These are phyloP conservation scores for Nymphalis urticae DNA, from an alignment of 2,888 invertebrate genomes.

Conservation along the genomic window DNA sequence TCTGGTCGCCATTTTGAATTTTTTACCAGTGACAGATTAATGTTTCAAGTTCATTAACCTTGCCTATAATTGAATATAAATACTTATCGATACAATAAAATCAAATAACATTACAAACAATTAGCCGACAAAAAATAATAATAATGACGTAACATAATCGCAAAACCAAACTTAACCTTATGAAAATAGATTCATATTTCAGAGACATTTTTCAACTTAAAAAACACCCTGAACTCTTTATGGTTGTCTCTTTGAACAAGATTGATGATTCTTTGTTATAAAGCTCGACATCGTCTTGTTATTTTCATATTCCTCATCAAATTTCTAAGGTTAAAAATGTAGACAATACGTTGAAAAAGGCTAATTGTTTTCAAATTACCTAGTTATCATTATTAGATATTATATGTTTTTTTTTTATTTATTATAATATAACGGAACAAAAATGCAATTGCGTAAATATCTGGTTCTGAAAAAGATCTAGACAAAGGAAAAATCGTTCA, in stretches of 20 bases:
- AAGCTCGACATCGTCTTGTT: slow-evolving; percentile 28
- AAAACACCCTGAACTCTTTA: slow-evolving; percentile 34
- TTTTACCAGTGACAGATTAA: too few relatives aligned
- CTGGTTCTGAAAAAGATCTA: too few relatives aligned
- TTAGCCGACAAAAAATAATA: not conserved
- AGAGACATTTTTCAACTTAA: slow-evolving; percentile 32
- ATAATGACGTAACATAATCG: not conserved
- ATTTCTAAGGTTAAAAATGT: not conserved
- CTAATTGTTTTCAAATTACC: slow-evolving; percentile 1
- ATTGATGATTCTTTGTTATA: slow-evolving; percentile 34
- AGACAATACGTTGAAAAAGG: not conserved
- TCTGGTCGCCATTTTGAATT: too few relatives aligned
- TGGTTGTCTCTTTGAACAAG: slow-evolving; percentile 34
- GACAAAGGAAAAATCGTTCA: too few relatives aligned
- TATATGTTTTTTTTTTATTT: too few relatives aligned
- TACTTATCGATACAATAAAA: too few relatives aligned
- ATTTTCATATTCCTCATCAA: slow-evolving; percentile 7
- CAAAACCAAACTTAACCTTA: not conserved
- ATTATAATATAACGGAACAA: too few relatives aligned
- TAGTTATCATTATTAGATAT: not conserved
- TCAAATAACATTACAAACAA: too few relatives aligned
- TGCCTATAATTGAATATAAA: too few relatives aligned
- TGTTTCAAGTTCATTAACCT: too few relatives aligned
- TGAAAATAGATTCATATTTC: slow-evolving; percentile 14
- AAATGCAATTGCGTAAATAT: too few relatives aligned